A percentile compares a stretch with the other conserved stretches of the same genome.
phyloP scores from a whole-genome alignment of 2,797 vertebrate genomes.

The Falco columbarius region DNA sequence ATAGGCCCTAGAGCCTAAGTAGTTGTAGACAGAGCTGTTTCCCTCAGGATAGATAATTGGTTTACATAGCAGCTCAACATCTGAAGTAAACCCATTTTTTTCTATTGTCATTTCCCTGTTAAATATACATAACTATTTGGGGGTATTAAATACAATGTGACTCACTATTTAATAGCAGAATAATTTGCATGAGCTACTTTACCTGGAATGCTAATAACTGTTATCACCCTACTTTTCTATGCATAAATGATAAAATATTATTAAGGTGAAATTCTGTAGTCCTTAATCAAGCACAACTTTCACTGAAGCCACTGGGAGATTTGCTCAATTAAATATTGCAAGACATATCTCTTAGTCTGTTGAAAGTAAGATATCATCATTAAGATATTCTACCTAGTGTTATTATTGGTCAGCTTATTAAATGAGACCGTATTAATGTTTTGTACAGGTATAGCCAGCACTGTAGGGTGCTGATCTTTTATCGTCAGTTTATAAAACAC shows the following conservation, averaged over 20 bases:
- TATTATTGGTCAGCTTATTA: conserved; percentile 63
- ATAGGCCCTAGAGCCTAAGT: conserved; percentile 88
- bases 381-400: conserved; percentile 62
- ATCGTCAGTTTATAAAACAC: conserved; percentile 35
- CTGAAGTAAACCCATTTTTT: conserved; percentile 80
- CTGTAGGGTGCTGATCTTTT: conserved; percentile 41
- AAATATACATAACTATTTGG: conserved; percentile 80
- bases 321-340: conserved; percentile 57
- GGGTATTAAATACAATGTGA: conserved; percentile 73
- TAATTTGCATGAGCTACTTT: conserved; percentile 74
- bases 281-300: conserved; percentile 63
- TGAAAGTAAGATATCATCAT: conserved; percentile 62
- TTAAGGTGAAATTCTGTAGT: conserved; percentile 48
- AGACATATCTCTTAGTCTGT: conserved; percentile 65
- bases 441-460: conserved; percentile 18
- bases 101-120: conserved; percentile 77
- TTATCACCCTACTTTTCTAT: conserved; percentile 68
- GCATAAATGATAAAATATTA: conserved; percentile 75
- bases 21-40: conserved; percentile 85
- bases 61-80: conserved; percentile 85
- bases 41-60: conserved; percentile 86
- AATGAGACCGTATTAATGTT: conserved; percentile 34
- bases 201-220: conserved; percentile 75
- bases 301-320: conserved; percentile 36
- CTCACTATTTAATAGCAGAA: conserved; percentile 73